A percentile compares a stretch with the other conserved stretches of the same genome.
These are phyloP conservation scores for Sesamia inferens DNA, from an alignment of 2,888 invertebrate genomes.

Conservation along the genomic window DNA sequence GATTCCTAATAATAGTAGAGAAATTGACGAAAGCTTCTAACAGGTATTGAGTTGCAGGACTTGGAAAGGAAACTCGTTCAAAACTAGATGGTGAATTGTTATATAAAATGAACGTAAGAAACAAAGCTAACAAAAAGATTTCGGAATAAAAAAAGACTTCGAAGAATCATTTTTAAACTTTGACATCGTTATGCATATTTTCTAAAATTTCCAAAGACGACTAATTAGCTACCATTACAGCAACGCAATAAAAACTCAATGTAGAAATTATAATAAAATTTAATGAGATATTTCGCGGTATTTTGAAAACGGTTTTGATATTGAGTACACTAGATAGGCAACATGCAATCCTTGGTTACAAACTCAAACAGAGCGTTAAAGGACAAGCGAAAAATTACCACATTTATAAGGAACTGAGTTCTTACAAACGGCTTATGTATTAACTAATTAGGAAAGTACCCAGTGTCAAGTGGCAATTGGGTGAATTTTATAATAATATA, in stretches of 20 bases:
- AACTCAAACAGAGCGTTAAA: conserved; percentile 83
- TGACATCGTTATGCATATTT: conserved; percentile 5
- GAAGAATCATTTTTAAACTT: conserved; percentile 7
- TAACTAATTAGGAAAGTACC: conserved; percentile 54
- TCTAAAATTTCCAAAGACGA: conserved; percentile 45
- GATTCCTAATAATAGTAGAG: neutral
- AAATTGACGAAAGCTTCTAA: neutral
- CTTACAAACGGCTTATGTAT: conserved; percentile 52
- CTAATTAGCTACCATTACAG: conserved; percentile 52
- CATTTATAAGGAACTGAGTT: conserved; percentile 64
- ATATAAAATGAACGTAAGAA: neutral
- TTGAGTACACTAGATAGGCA: conserved; percentile 69
- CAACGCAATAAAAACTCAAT: conserved; percentile 50
- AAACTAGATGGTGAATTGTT: neutral
- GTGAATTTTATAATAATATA: conserved; percentile 29
- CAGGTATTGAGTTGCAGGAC: neutral
- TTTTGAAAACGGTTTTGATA: conserved; percentile 73
- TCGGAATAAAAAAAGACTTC: neutral
- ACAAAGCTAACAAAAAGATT: neutral
- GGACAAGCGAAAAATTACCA: conserved; percentile 70
- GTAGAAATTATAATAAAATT: conserved; percentile 60
- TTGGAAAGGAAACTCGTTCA: neutral
- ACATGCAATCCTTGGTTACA: conserved; percentile 78
- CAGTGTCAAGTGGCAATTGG: conserved; percentile 55
- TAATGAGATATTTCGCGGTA: conserved; percentile 72